Evolutionary conservation across 2,797 vertebrate genomes (phyloP), one percentile per base, ranked within the genome.

Genomic region (Setipinna tenuifilis): DNA sequence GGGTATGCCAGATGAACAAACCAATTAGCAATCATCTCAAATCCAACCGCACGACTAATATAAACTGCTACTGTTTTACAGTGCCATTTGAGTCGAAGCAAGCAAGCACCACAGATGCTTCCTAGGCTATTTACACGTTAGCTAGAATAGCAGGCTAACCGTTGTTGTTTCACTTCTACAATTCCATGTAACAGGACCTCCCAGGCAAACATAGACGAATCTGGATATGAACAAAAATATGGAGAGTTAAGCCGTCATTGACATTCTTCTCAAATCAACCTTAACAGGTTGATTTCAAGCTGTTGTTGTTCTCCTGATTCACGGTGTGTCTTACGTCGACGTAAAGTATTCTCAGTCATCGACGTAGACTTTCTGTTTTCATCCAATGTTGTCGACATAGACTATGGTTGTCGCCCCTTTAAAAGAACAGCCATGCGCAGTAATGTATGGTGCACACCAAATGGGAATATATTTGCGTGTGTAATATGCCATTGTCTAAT

Each of bases 201-300:
- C 6, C 31, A 0, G 31, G 12, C 62, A 41, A 75, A 75, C 28
- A 75, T 41, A 71, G 28, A 17, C 31, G 4, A 1, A 75, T 41
- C 68, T 75, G 5, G 16, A 75, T 75, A 31, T 9, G 31, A 21
- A 6, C 31, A 75, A 75, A 16, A 19, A 75, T 16, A 41, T 5
- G 31, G 19, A 75, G 31, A 75, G 17, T 41, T 9, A 41, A 35
- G 0, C 6, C 31, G 14, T 23, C 25, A 68, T 23, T 75, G 68
- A 41, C 68, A 75, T 17, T 19, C 68, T 68, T 14, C 61, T 65
- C 65, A 1, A 23, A 16, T 75, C 68, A 23, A 16, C 31, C 28
- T 75, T 75, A 75, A 75, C 68, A 75, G 68, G 68, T 75, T 75
- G 68, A 41, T 41, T 41, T 75, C 31, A 19, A 41, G 68, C 68